phyloP scores from a whole-genome alignment of 2,888 invertebrate genomes.

The Brachyptera risi region DNA sequence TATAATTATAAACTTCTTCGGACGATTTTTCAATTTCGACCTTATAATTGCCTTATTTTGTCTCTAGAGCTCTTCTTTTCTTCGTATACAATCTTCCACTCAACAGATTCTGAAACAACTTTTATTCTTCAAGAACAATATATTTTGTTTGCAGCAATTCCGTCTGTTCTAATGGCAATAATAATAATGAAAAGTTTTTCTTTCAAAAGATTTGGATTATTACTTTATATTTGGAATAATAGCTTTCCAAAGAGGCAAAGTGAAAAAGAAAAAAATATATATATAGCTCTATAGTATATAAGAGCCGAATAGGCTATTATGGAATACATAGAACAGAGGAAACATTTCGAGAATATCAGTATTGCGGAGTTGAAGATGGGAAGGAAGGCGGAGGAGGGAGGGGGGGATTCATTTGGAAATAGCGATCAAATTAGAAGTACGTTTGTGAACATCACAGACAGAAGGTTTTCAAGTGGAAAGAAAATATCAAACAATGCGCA shows the following conservation, averaged over 20 bases:
- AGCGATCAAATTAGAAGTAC: conserved; percentile 19
- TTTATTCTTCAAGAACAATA: background rate
- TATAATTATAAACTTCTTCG: too few species aligned
- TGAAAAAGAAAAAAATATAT: too few species aligned
- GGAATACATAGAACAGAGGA: conserved; percentile 9
- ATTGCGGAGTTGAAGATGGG: background rate
- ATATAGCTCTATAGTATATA: too few species aligned
- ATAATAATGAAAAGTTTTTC: conserved; percentile 23
- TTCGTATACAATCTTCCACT: background rate
- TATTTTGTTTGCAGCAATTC: conserved; percentile 9
- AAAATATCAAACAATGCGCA: too few species aligned
- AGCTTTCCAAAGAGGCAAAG: conserved; percentile 21
- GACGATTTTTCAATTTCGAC: background rate
- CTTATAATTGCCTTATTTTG: background rate
- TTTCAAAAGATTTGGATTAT: conserved; percentile 26
- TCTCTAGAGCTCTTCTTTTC: background rate
- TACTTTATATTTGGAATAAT: conserved; percentile 24
- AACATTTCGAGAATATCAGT: conserved; percentile 16
- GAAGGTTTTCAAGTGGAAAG: too few species aligned
- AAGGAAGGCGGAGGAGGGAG: background rate
- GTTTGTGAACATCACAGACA: conserved; percentile 15
- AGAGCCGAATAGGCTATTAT: too few species aligned
- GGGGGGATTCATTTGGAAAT: conserved; percentile 1
- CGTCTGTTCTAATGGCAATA: conserved; percentile 15
- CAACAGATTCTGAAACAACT: conserved; percentile 5